Conservation (phyloP, 2,888 invertebrate genomes). For the Loripinus fragilis region DNA sequence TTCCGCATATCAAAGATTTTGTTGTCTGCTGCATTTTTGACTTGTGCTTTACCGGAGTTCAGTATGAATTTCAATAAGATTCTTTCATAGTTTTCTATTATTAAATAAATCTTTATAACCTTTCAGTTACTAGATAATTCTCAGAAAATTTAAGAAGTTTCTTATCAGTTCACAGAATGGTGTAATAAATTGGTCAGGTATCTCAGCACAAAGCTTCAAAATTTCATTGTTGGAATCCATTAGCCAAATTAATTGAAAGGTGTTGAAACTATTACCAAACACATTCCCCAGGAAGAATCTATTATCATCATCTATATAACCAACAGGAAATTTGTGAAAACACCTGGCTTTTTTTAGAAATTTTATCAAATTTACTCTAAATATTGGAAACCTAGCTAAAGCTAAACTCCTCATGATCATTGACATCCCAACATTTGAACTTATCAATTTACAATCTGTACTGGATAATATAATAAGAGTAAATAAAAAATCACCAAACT, state of each 20-base stretch:
- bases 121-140: background rate
- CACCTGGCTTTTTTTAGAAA: background rate
- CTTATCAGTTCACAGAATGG: background rate
- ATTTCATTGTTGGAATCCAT: constrained; percentile 13
- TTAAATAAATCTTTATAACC: background rate
- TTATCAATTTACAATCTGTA: too few relatives aligned
- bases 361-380: too few relatives aligned
- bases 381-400: too few relatives aligned
- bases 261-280: constrained; percentile 11
- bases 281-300: background rate
- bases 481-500: too few relatives aligned
- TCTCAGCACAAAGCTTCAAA: background rate
- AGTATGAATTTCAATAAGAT: too few relatives aligned
- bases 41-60: too few relatives aligned
- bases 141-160: background rate
- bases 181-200: background rate
- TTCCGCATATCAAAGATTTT: too few relatives aligned
- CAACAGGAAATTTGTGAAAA: background rate
- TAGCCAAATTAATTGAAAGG: constrained; percentile 11
- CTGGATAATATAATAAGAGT: too few relatives aligned
- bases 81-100: background rate
- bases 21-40: too few relatives aligned
- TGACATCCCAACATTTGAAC: too few relatives aligned
- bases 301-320: background rate
- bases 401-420: too few relatives aligned